These are phyloP conservation scores for Rhyzopertha dominica DNA, from an alignment of 1,140 invertebrate species.

Conservation along the genomic window DNA sequence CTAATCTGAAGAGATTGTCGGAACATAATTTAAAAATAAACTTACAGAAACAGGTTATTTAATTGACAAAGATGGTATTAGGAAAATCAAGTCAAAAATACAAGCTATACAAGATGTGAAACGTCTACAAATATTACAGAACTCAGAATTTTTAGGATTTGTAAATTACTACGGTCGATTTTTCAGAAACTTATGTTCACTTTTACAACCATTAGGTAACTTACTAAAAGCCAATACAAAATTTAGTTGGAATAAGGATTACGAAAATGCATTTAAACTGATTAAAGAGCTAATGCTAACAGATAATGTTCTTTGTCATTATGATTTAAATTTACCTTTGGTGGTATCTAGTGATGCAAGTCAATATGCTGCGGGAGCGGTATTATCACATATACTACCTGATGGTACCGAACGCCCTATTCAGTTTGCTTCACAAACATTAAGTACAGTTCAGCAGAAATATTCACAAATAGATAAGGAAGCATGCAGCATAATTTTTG, in stretches of 20 bases:
- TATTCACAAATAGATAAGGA: constrained; percentile 54
- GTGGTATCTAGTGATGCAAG: constrained; percentile 47
- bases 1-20: constrained; percentile 21
- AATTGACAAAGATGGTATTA: constrained; percentile 30
- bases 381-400: constrained; percentile 41
- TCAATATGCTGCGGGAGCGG: constrained; percentile 44
- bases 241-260: constrained; percentile 25
- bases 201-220: constrained; percentile 23
- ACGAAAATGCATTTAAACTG: constrained; percentile 22
- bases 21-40: constrained; percentile 27
- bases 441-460: constrained; percentile 46
- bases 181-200: constrained; percentile 17
- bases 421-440: constrained; percentile 46
- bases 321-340: constrained; percentile 47
- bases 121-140: constrained; percentile 34
- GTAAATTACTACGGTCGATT: constrained; percentile 45
- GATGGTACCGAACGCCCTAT: constrained; percentile 47
- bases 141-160: constrained; percentile 41
- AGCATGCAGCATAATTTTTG: constrained; percentile 48
- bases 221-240: constrained; percentile 22
- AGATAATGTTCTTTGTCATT: constrained; percentile 41
- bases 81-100: constrained; percentile 33
- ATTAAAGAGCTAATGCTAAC: constrained; percentile 34
- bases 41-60: constrained; percentile 26
- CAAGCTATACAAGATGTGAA: constrained; percentile 40